Base-by-base conservation (phyloP, 2,888 invertebrate genomes). In the Cybosia mesomella region DNA sequence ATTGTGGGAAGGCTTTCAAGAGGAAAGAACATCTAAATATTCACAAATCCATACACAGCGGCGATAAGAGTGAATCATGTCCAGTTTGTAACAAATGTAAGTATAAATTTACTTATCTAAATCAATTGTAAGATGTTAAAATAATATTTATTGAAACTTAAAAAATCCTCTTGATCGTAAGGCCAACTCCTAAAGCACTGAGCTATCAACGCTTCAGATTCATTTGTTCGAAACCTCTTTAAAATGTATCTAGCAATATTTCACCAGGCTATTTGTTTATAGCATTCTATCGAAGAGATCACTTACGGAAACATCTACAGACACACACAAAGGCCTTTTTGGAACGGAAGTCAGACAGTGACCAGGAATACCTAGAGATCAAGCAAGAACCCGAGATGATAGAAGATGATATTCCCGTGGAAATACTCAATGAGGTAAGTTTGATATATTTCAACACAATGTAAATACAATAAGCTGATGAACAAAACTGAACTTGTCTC, bases 11-110 rank as follows among this genome's bases (percentile, higher is more conserved):
- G 85, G 97, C 95, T 0, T 97, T 98, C 87, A 97, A 98, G 83
- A 95, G 98, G 81, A 97, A 97, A 91, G 98, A 98, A 85, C 98
- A 98, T 83, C 93, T 98, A 60, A 97, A 97, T 85, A 96, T 98
- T 57, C 98, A 98, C 86, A 96, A 96, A 78, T 97, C 97, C 59
- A 98, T 98, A 80, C 98, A 98, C 86, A 97, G 96, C 36, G 97
- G 97, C 0, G 97, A 97, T 82, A 98, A 97, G 88, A 96, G 96
- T 28, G 97, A 97, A 82, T 95, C 96, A 49, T 97, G 97, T 84
- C 95, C 95, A 54, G 96, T 97, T 67, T 97, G 97, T 83, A 96
- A 96, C 28, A 97, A 97, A 92, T 90, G 96, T 95, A 82, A 91
- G 92, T 84, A 0, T 15, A 49, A 7, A 61, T 28, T 43, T 18